Evolutionary conservation across 2,797 vertebrate species (phyloP), one percentile per base, ranked within the genome.

Genomic region (Chromis chromis): DNA sequence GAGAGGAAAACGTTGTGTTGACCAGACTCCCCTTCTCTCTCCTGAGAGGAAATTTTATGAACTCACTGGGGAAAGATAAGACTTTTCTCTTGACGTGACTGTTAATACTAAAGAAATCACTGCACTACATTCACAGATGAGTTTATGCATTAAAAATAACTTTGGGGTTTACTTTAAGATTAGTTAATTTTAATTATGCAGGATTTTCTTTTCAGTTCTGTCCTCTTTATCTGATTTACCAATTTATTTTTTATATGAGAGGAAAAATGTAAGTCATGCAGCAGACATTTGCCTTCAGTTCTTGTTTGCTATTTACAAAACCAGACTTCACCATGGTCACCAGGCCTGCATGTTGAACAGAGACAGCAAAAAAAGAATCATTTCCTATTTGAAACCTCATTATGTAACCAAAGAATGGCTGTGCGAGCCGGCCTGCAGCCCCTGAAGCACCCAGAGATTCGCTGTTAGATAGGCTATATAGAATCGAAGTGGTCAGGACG

Each of bases 271-370:
- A 88, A 91, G 84, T 89, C 83, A 90, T 80, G 65, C 81, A 84
- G 68, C 65, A 81, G 75, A 86, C 64, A 76, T 85, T 88, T 82
- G 70, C 79, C 73, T 85, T 77, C 67, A 74, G 70, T 78, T 89
- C 64, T 79, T 86, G 85, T 89, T 92, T 90, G 76, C 64, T 89
- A 78, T 91, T 90, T 86, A 89, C 80, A 78, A 82, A 74, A 86
- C 77, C 72, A 78, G 70, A 81, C 81, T 77, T 93, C 85, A 88
- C 91, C 87, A 89, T 90, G 90, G 88, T 83, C 88, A 92, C 88
- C 86, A 40, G 74, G 58, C 74, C 60, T 74, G 79, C 73, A 74
- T 27, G 62, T 68, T 79, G 59, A 48, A 74, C 3, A 4, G 25
- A 65, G 55, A 78, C n/a, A 49, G n/a, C 8, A 86, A 80, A 84